Conservation (phyloP, 1,140 invertebrate species). For the Oncopodura yosiiana region DNA sequence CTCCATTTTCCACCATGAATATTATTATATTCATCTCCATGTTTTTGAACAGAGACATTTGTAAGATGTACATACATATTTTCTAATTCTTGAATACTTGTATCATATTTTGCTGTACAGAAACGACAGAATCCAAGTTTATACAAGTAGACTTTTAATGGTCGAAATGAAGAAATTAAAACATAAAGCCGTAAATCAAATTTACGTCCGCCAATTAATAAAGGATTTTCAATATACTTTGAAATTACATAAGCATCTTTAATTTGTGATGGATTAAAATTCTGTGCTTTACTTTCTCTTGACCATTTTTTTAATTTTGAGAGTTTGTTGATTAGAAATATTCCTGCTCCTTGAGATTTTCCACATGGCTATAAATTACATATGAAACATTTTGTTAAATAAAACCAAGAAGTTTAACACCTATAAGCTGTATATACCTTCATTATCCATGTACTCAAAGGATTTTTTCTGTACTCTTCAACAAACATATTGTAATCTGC, state of each 20-base stretch:
- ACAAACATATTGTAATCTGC: slow-evolving; percentile 93
- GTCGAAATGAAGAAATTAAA: slow-evolving; percentile 73
- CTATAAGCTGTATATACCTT: no score
- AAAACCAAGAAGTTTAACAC: neutral
- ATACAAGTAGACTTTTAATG: slow-evolving; percentile 64
- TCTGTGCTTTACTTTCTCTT: slow-evolving; percentile 61
- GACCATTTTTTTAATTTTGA: slow-evolving; percentile 83
- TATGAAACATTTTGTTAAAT: neutral
- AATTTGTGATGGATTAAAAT: slow-evolving; percentile 60
- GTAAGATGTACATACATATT: slow-evolving; percentile 82
- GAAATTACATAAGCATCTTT: slow-evolving; percentile 89
- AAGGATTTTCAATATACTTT: slow-evolving; percentile 70
- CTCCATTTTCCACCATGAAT: slow-evolving; percentile 91
- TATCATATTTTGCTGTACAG: slow-evolving; percentile 67
- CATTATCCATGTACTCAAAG: slow-evolving; percentile 93
- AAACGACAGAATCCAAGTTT: slow-evolving; percentile 74
- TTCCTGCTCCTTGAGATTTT: slow-evolving; percentile 76
- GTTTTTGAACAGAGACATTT: slow-evolving; percentile 79
- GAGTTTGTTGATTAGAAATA: slow-evolving; percentile 79
- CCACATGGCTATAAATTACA: slow-evolving; percentile 79
- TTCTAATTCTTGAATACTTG: slow-evolving; percentile 60
- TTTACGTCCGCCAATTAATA: slow-evolving; percentile 79
- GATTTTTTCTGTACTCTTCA: slow-evolving; percentile 82
- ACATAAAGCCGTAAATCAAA: slow-evolving; percentile 79
- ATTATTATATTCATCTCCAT: slow-evolving; percentile 85